Base-by-base conservation (phyloP, 2,888 invertebrate genomes). In the Empis stercorea region DNA sequence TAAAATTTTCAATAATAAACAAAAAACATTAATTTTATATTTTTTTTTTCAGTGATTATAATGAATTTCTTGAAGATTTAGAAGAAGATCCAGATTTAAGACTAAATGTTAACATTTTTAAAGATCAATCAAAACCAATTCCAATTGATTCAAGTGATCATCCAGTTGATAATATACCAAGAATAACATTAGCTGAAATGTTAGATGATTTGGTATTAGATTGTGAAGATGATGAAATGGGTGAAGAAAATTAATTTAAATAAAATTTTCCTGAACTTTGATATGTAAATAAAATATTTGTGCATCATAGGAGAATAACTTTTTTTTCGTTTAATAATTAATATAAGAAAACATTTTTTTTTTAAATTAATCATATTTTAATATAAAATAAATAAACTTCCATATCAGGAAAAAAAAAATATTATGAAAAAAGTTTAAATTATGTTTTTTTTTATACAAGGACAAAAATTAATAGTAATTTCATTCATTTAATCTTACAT, bases 41-140 rank as follows among this genome's bases (percentile, higher is more conserved):
- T 27, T 9, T 27, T 6, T 27, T 27, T 27, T 6, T 23, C 67
- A 91, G 88, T 58, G 95, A 96, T 59, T 96, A 89, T 70, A 81
- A 85, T 57, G 95, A 95, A 57, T 99, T 99, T 73, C 73, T 97
- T 69, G 93, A 97, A 58, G 99, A 99, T 63, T 71, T 99, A 53
- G 99, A 99, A 68, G 97, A 99, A 68, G 95, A 99, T 69, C 82
- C 83, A 4, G 79, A 81, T 13, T 76, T 89, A 61, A 77, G 99
- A 47, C 87, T 91, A 63, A 86, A 93, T 63, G 79, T 99, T 44
- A 96, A 96, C 65, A 95, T 99, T 53, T 99, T 91, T 71, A 80
- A 81, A 58, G 72, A 78, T 16, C 66, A 71, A 13, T 58, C 63
- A 5, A 70, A 69, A 52, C 51, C 54, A 39, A 69, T 76, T 48